Percentiles rank a stretch among this genome's conserved stretches.
Evolutionary conservation across 2,888 invertebrate genomes (phyloP).

Genomic region (Hypercompe scribonia): DNA sequence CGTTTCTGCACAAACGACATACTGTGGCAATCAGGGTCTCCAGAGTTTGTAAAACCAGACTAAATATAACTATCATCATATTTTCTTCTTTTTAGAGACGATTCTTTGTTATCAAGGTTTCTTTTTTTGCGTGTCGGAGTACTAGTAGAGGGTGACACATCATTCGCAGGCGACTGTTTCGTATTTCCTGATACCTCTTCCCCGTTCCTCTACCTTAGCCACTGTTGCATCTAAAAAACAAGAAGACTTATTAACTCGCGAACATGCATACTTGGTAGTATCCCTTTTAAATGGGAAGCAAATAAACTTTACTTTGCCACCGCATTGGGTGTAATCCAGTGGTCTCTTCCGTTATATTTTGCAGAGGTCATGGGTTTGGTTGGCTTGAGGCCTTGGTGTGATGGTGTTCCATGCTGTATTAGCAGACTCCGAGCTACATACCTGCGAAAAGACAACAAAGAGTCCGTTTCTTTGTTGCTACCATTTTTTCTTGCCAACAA

Average conservation of each 20-base stretch:
- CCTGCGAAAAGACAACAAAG: background rate
- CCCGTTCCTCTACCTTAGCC: no score
- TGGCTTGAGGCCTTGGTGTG: background rate
- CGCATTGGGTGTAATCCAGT: background rate
- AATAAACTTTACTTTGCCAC: background rate
- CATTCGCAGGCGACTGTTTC: no score
- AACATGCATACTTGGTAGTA: no score
- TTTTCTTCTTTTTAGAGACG: constrained; percentile 25
- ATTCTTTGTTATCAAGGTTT: constrained; percentile 21
- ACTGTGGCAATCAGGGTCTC: constrained; percentile 21
- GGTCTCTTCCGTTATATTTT: background rate
- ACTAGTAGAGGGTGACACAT: no score
- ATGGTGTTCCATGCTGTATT: background rate
- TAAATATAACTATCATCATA: constrained; percentile 29
- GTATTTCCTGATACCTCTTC: no score
- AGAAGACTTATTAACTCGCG: no score
- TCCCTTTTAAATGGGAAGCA: no score
- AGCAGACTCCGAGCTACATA: background rate
- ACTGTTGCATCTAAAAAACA: no score
- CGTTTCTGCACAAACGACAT: constrained; percentile 23
- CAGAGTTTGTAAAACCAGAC: constrained; percentile 25
- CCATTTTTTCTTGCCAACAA: background rate
- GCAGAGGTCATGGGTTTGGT: background rate
- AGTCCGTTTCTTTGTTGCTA: background rate
- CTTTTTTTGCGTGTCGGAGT: no score